These are phyloP conservation scores for Uromys caudimaculatus DNA, from an alignment of 2,797 vertebrate genomes.

Conservation along the genomic window DNA sequence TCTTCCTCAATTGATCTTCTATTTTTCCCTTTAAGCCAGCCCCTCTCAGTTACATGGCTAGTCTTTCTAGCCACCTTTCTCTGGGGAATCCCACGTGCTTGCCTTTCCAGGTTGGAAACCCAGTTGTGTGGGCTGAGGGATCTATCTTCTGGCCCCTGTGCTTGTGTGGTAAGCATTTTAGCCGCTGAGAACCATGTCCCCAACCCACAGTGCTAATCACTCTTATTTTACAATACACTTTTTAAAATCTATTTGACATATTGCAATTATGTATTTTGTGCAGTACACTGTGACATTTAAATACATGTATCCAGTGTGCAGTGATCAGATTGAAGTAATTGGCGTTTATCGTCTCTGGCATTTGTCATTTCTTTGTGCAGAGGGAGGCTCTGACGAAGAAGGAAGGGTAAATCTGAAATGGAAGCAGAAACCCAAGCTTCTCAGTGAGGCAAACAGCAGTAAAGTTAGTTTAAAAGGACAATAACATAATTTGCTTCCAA, in stretches of 20 bases:
- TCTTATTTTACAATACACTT: neutral
- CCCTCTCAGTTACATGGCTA: neutral
- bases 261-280: neutral
- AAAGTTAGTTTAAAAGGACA: neutral
- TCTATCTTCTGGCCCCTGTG: neutral
- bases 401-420: neutral
- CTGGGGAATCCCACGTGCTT: neutral
- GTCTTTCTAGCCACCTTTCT: neutral
- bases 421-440: neutral
- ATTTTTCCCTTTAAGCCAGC: neutral
- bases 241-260: neutral
- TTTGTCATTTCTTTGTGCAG: neutral
- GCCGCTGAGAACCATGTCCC: neutral
- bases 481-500: neutral
- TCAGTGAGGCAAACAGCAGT: neutral
- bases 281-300: neutral
- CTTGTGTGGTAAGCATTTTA: neutral
- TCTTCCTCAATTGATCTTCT: neutral
- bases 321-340: neutral
- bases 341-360: neutral
- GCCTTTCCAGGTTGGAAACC: neutral
- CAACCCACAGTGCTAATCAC: neutral
- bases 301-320: neutral
- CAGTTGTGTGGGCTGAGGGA: neutral
- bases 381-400: neutral